Evolutionary conservation across 2,888 invertebrate species (phyloP).

Genomic region (Brachynemurus nebulosus): DNA sequence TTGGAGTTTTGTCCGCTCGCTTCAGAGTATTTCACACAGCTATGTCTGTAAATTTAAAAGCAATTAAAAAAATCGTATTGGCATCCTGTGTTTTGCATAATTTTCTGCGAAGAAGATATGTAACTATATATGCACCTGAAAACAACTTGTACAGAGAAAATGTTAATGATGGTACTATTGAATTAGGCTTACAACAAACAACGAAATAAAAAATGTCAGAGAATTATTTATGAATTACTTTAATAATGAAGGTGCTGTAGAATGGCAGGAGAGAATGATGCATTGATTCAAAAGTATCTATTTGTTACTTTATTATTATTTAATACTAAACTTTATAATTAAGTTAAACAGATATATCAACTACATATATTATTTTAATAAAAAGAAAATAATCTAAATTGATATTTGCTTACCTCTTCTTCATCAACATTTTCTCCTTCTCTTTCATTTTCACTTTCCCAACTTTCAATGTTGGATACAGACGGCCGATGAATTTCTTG

Average conservation of each 20-base stretch:
- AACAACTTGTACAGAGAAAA: not conserved
- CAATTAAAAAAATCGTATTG: conserved; percentile 21
- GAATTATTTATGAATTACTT: not conserved
- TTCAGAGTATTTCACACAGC: conserved; percentile 25
- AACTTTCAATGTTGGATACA: too few relatives aligned
- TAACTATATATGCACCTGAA: not conserved
- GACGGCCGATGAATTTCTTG: too few relatives aligned
- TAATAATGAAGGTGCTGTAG: not conserved
- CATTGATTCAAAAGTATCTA: too few relatives aligned
- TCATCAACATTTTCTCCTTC: too few relatives aligned
- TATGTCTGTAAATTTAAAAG: conserved; percentile 19
- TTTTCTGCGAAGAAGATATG: conserved; percentile 11
- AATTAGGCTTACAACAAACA: too few relatives aligned
- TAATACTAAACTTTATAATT: too few relatives aligned
- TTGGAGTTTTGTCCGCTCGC: conserved; percentile 23
- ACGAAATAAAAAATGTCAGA: not conserved
- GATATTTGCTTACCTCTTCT: too few relatives aligned
- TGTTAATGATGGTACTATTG: not conserved
- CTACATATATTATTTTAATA: too few relatives aligned
- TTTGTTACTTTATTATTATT: too few relatives aligned
- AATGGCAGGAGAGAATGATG: not conserved
- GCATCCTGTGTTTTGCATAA: conserved; percentile 20
- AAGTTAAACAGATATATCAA: too few relatives aligned
- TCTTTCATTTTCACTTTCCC: too few relatives aligned
- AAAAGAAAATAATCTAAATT: too few relatives aligned